Percentiles rank a stretch among this genome's conserved stretches.
These are phyloP conservation scores for Microtus richardsoni DNA, from an alignment of 2,113 vertebrate species.

Conservation along the genomic window DNA sequence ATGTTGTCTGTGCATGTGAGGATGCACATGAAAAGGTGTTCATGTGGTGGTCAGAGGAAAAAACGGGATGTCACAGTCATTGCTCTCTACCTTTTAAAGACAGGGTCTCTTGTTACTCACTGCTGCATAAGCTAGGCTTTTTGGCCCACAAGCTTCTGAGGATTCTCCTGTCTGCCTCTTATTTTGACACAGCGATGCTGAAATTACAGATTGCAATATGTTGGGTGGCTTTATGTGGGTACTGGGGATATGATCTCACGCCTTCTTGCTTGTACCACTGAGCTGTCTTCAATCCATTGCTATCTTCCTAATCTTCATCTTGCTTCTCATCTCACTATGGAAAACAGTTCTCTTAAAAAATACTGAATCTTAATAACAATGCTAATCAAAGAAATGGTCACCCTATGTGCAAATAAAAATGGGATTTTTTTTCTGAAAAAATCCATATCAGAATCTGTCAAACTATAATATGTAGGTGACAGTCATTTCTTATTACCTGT, in stretches of 20 bases:
- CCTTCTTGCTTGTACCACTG: background rate
- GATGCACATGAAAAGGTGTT: background rate
- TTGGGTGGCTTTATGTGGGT: background rate
- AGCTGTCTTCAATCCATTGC: background rate
- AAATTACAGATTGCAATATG: background rate
- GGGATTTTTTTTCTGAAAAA: background rate
- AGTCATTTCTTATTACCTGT: background rate
- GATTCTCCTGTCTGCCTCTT: background rate
- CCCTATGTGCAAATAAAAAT: background rate
- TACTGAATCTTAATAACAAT: background rate
- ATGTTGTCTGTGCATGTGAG: no score
- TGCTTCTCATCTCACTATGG: background rate
- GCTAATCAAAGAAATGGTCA: slow-evolving; percentile 41
- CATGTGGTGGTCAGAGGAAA: background rate
- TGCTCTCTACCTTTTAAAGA: background rate
- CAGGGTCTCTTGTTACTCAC: no score
- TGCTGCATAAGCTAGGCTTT: background rate
- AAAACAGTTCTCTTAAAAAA: background rate
- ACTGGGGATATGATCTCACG: no score
- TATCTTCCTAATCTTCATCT: background rate
- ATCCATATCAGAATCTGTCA: background rate
- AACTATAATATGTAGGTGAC: background rate
- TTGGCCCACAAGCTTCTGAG: background rate
- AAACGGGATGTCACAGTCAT: no score
- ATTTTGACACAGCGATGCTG: background rate